Conservation (phyloP, 2,888 invertebrate species). For the Neuroscelio doddi region DNA sequence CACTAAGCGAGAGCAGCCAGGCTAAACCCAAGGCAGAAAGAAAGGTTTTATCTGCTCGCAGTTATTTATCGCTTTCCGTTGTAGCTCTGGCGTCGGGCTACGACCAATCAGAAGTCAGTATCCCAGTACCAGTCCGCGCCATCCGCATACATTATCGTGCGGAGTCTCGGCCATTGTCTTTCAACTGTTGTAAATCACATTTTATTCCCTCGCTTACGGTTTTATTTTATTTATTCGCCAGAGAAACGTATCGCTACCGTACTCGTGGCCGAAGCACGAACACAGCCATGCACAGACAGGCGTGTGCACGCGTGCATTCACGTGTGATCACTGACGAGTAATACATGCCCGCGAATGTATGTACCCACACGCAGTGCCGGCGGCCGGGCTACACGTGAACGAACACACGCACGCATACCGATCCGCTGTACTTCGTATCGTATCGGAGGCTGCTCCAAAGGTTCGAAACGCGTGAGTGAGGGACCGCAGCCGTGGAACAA, state of each 20-base stretch:
- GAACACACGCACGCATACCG: constrained; percentile 1
- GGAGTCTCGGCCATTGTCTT: constrained; percentile 71
- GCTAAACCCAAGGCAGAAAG: constrained; percentile 63
- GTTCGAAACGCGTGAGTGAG: too few species aligned
- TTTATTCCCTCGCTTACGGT: constrained; percentile 71
- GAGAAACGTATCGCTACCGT: constrained; percentile 71
- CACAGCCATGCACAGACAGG: constrained; percentile 32
- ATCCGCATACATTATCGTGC: constrained; percentile 71
- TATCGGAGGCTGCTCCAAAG: not conserved
- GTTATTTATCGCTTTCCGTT: constrained; percentile 72
- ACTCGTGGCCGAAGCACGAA: constrained; percentile 57
- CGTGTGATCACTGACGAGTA: constrained; percentile 44
- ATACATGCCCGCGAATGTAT: constrained; percentile 8
- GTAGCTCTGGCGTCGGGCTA: constrained; percentile 69
- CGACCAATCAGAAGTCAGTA: constrained; percentile 71
- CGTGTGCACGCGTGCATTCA: constrained; percentile 49
- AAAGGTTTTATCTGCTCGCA: constrained; percentile 70
- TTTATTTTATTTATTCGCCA: constrained; percentile 71
- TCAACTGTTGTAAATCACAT: constrained; percentile 71
- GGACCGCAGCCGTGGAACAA: not conserved
- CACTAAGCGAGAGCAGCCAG: constrained; percentile 43
- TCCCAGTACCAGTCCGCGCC: constrained; percentile 70
- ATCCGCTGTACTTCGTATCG: not conserved
- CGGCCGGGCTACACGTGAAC: not conserved
- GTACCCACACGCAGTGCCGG: not conserved